phyloP scores from a whole-genome alignment of 2,888 invertebrate species.

The Drosophila longiperda region DNA sequence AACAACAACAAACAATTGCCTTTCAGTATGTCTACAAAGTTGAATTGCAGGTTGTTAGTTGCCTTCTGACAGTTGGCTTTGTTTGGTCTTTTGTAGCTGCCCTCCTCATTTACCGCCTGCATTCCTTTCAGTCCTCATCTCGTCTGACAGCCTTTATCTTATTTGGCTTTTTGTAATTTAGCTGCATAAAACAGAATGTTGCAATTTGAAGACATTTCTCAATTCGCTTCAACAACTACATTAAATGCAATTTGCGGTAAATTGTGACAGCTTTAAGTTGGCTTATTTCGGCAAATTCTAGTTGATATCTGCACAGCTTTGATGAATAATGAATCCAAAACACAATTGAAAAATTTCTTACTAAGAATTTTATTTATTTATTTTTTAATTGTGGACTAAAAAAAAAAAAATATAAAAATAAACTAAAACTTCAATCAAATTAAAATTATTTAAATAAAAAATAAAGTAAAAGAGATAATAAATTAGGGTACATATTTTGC shows the following conservation, averaged over 20 bases:
- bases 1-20: constrained; percentile 50
- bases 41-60: constrained; percentile 75
- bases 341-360: neutral
- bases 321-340: neutral
- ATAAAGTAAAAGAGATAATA: neutral
- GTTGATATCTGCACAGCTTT: neutral
- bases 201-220: constrained; percentile 45
- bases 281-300: constrained; percentile 1
- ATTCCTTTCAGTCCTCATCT: neutral
- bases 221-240: constrained; percentile 14
- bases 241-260: constrained; percentile 33
- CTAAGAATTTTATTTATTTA: neutral
- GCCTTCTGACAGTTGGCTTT: constrained; percentile 48
- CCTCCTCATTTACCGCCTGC: neutral
- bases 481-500: neutral
- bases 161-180: constrained; percentile 69
- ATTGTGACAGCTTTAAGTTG: constrained; percentile 32
- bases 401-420: too few relatives aligned
- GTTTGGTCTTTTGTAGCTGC: constrained; percentile 27
- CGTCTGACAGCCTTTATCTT: constrained; percentile 61
- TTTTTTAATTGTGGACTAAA: neutral
- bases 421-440: neutral
- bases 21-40: constrained; percentile 75
- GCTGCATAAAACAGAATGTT: constrained; percentile 49
- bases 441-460: neutral